Conservation (phyloP, 2,888 invertebrate species). For the Ichneumoninae sp. region DNA sequence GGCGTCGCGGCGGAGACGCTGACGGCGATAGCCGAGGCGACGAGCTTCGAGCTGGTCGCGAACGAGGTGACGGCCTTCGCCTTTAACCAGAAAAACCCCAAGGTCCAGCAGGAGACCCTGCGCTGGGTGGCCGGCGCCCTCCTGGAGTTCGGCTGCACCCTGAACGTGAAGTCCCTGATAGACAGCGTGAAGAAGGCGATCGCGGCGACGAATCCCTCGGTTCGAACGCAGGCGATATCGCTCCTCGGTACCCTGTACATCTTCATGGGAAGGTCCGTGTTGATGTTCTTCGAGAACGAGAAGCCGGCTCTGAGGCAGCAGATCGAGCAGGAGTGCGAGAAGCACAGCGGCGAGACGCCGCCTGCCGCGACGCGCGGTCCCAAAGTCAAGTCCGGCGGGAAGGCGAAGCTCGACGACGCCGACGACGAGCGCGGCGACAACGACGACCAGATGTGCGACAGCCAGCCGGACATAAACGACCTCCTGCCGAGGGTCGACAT, state of each 20-base stretch:
- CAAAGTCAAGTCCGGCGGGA: slow-evolving; percentile 62
- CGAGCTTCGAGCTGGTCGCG: slow-evolving; percentile 90
- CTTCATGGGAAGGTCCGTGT: slow-evolving; percentile 91
- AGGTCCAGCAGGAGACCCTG: slow-evolving; percentile 94
- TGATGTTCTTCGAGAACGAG: slow-evolving; percentile 93
- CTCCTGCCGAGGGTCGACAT: slow-evolving; percentile 92
- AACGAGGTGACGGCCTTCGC: slow-evolving; percentile 90
- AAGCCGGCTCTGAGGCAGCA: slow-evolving; percentile 93
- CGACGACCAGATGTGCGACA: slow-evolving; percentile 85
- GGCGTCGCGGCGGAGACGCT: slow-evolving; percentile 89
- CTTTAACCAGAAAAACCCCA: slow-evolving; percentile 95
- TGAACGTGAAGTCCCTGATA: slow-evolving; percentile 91
- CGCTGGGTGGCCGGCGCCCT: slow-evolving; percentile 92
- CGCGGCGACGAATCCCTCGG: slow-evolving; percentile 93
- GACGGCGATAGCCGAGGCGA: slow-evolving; percentile 91
- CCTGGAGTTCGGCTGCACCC: slow-evolving; percentile 94
- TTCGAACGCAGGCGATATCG: slow-evolving; percentile 91
- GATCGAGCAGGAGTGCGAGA: slow-evolving; percentile 94
- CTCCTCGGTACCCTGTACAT: slow-evolving; percentile 92
- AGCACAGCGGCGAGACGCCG: slow-evolving; percentile 83
- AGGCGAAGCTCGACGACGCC: slow-evolving; percentile 73
- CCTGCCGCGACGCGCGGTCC: slow-evolving; percentile 76
- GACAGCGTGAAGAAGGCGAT: slow-evolving; percentile 93
- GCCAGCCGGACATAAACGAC: slow-evolving; percentile 86
- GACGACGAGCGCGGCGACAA: slow-evolving; percentile 85